A percentile compares a stretch with the other conserved stretches of the same genome.
These are phyloP conservation scores for Cerastis rubricosa DNA, from an alignment of 2,888 invertebrate species.

Conservation along the genomic window DNA sequence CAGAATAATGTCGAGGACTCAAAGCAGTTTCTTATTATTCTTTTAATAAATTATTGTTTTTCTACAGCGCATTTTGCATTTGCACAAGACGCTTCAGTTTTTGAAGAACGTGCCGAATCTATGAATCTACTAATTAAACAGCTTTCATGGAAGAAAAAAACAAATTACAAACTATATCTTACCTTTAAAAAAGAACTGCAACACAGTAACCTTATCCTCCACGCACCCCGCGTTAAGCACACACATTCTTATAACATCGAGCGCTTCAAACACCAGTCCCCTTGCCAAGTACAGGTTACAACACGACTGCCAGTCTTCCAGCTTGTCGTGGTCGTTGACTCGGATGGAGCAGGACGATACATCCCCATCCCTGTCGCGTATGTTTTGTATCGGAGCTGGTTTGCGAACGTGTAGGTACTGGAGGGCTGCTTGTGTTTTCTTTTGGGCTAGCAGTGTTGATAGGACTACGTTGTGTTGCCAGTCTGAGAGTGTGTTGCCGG, in stretches of 20 bases:
- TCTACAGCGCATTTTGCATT: too few relatives aligned
- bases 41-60: too few relatives aligned
- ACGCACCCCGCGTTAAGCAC: conserved; percentile 81
- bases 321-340: conserved; percentile 79
- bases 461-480: conserved; percentile 94
- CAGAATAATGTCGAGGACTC: too few relatives aligned
- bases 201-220: conserved; percentile 84
- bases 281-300: conserved; percentile 92
- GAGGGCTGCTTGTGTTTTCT: conserved; percentile 93
- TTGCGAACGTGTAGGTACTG: conserved; percentile 92
- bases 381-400: conserved; percentile 88
- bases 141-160: not conserved
- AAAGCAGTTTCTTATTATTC: too few relatives aligned
- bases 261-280: conserved; percentile 92
- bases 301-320: conserved; percentile 89
- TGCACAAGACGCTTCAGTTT: too few relatives aligned
- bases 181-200: conserved; percentile 92
- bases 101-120: not conserved
- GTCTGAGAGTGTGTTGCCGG: conserved; percentile 90
- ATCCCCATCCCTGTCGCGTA: conserved; percentile 71
- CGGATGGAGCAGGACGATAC: conserved; percentile 59
- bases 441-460: conserved; percentile 92
- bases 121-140: not conserved
- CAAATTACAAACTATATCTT: conserved; percentile 47
- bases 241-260: conserved; percentile 91